Percentiles rank a stretch among this genome's conserved stretches.
These are phyloP conservation scores for Callosobruchus maculatus DNA, from an alignment of 2,888 invertebrate species.

Conservation along the genomic window DNA sequence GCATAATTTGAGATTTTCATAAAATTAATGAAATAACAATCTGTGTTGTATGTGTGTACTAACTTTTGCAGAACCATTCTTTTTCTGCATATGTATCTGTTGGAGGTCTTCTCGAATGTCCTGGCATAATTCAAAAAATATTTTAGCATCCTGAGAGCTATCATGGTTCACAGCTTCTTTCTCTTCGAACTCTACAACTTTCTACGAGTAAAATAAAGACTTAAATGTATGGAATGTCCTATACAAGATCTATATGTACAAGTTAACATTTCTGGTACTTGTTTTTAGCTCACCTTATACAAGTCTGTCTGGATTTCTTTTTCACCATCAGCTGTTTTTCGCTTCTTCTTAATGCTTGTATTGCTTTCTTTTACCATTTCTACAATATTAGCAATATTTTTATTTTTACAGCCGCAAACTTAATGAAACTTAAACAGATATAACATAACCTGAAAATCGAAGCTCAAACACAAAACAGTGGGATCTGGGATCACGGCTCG, in stretches of 20 bases:
- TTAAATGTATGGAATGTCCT: too few species aligned
- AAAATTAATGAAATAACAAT: too few species aligned
- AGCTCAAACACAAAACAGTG: too few species aligned
- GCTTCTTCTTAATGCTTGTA: slow-evolving; percentile 55
- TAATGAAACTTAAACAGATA: too few species aligned
- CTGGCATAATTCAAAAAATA: slow-evolving; percentile 67
- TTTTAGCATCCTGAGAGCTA: slow-evolving; percentile 63
- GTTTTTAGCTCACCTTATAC: slow-evolving; percentile 61
- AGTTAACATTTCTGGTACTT: too few species aligned
- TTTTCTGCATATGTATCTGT: slow-evolving; percentile 52
- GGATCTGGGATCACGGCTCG: too few species aligned
- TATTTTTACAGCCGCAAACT: too few species aligned
- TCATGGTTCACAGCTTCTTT: slow-evolving; percentile 65
- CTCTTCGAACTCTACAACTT: slow-evolving; percentile 70
- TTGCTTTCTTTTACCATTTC: slow-evolving; percentile 50
- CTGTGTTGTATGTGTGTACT: neutral
- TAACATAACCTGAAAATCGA: too few species aligned
- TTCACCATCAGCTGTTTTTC: slow-evolving; percentile 50
- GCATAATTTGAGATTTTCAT: too few species aligned
- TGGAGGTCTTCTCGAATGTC: slow-evolving; percentile 65
- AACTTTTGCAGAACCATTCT: neutral
- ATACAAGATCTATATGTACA: too few species aligned
- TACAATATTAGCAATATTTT: too few species aligned
- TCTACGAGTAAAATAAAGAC: slow-evolving; percentile 45
- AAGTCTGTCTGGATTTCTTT: slow-evolving; percentile 55